Conservation (phyloP, 2,797 vertebrate genomes). For the Neomorphus geoffroyi region DNA sequence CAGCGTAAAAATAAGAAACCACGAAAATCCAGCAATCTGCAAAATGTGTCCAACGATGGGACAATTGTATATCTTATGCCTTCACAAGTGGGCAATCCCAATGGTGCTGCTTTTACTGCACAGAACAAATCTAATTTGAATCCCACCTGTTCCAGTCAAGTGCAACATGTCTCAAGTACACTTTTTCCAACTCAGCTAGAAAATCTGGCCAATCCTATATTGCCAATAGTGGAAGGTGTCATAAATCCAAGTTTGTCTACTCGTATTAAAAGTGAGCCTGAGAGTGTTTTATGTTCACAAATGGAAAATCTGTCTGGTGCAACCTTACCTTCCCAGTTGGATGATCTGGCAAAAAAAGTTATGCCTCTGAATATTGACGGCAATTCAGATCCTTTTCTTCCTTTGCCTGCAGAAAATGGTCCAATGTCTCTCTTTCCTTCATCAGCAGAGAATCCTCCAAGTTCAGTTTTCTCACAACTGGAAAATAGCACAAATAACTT, state of each 20-base stretch:
- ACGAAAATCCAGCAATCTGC: slow-evolving; percentile 64
- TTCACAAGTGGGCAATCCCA: slow-evolving; percentile 69
- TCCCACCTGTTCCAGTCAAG: slow-evolving; percentile 69
- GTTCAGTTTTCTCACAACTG: slow-evolving; percentile 81
- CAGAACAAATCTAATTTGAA: slow-evolving; percentile 76
- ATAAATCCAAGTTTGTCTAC: slow-evolving; percentile 73
- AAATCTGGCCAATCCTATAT: slow-evolving; percentile 78
- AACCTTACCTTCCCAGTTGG: slow-evolving; percentile 75
- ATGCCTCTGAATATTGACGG: slow-evolving; percentile 86
- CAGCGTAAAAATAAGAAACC: slow-evolving; percentile 83
- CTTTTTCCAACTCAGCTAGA: slow-evolving; percentile 77
- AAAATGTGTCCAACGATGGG: slow-evolving; percentile 63
- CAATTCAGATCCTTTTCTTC: slow-evolving; percentile 88
- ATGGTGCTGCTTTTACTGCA: slow-evolving; percentile 69
- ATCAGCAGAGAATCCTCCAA: slow-evolving; percentile 77
- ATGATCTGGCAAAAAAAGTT: slow-evolving; percentile 80
- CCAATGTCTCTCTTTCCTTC: slow-evolving; percentile 82
- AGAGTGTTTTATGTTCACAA: slow-evolving; percentile 72
- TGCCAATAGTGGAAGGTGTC: slow-evolving; percentile 74
- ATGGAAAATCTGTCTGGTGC: slow-evolving; percentile 74
- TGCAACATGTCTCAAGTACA: slow-evolving; percentile 72
- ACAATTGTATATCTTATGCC: slow-evolving; percentile 73
- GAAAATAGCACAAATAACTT: slow-evolving; percentile 75
- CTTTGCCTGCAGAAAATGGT: slow-evolving; percentile 86
- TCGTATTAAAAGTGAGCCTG: slow-evolving; percentile 79